These are phyloP conservation scores for Ariopsis seemanni DNA, from an alignment of 2,113 vertebrate species.

Conservation along the genomic window DNA sequence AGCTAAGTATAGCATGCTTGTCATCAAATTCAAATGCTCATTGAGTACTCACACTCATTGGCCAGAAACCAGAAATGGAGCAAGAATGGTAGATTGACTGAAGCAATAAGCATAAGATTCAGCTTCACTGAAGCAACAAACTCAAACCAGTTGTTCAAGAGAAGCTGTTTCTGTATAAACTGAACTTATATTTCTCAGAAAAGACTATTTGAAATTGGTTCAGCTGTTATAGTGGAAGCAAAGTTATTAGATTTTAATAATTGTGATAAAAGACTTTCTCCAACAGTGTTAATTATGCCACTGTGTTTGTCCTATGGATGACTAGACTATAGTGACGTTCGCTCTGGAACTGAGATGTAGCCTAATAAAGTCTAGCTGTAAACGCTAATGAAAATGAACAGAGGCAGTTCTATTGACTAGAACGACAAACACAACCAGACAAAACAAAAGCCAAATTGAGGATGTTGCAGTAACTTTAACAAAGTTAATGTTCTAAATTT, in stretches of 20 bases:
- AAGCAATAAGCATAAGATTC: neutral
- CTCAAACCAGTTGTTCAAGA: neutral
- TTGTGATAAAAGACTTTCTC: neutral
- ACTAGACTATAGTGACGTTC: neutral
- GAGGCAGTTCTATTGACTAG: neutral
- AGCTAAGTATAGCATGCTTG: neutral
- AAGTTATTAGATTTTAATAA: neutral
- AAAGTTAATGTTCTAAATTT: neutral
- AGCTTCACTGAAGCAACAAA: neutral
- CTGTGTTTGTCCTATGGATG: neutral
- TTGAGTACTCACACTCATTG: neutral
- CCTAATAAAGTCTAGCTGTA: neutral
- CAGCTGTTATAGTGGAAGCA: neutral
- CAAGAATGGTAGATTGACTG: neutral
- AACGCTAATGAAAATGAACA: neutral
- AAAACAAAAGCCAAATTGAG: too few relatives aligned
- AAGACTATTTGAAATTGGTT: neutral
- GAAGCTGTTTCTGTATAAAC: neutral
- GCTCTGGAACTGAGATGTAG: neutral
- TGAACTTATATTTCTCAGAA: neutral
- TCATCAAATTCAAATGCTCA: neutral
- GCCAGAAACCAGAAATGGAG: neutral
- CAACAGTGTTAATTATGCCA: neutral
- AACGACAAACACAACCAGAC: neutral
- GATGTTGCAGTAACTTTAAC: too few relatives aligned